Conservation (phyloP, 2,888 invertebrate genomes). For the Drosophila birchii region DNA sequence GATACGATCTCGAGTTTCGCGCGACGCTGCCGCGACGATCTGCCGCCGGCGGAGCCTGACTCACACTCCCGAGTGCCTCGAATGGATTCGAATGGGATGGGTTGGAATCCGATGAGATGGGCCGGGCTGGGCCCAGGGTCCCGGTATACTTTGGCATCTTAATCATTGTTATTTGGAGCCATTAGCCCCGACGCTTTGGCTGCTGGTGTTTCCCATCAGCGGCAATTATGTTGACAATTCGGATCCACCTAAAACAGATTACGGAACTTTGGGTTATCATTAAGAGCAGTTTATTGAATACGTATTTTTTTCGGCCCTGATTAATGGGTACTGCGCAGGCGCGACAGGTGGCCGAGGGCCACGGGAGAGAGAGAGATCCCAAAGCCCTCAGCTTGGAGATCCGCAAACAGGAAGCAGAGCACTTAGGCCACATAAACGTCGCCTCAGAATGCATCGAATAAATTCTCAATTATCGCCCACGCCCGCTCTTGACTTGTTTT, state of each 20-base stretch:
- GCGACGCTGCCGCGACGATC: conserved; percentile 38
- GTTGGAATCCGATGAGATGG: conserved; percentile 10
- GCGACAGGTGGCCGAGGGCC: conserved; percentile 60
- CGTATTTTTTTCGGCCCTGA: conserved; percentile 62
- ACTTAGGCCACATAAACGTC: conserved; percentile 73
- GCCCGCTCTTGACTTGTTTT: conserved; percentile 47
- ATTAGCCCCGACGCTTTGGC: conserved; percentile 69
- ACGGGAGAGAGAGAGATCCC: conserved; percentile 4
- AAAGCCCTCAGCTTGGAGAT: not conserved
- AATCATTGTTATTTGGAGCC: conserved; percentile 79
- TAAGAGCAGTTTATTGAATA: conserved; percentile 75
- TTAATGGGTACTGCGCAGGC: conserved; percentile 64
- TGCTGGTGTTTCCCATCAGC: conserved; percentile 71
- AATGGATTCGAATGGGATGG: conserved; percentile 4
- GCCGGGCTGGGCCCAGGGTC: not conserved
- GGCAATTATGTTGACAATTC: conserved; percentile 77
- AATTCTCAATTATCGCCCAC: conserved; percentile 79
- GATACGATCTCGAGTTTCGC: conserved; percentile 52
- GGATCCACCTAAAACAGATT: conserved; percentile 59
- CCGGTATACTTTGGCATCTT: conserved; percentile 52
- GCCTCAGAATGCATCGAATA: conserved; percentile 68
- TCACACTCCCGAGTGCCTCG: conserved; percentile 22
- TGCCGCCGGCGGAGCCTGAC: conserved; percentile 38
- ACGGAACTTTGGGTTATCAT: conserved; percentile 63
- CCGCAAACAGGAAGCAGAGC: conserved; percentile 63